Evolutionary conservation across 2,113 vertebrate species (phyloP), one percentile per base, ranked within the genome.

Genomic region (Benitochromis conjunctus): DNA sequence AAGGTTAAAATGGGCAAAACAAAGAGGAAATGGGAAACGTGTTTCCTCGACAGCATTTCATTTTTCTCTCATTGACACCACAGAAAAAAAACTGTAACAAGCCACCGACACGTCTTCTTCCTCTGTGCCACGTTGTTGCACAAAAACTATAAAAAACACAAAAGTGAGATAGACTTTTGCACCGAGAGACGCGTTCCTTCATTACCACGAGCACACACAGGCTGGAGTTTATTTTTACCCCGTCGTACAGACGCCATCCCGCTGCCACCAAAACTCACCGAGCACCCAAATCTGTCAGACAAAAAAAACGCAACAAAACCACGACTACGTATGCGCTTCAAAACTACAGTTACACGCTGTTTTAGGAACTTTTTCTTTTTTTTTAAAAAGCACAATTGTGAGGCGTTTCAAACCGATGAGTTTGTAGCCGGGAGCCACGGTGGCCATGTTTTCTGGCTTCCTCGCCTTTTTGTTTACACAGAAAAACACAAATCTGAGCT

Each of bases 121-220:
- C 26, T 31, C 26, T 60, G 26, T 5, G 26, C 26, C 26, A 48
- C 62, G 21, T 46, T 53, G n/a, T 21, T 7, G n/a, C 6, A 66
- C n/a, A 38, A 41, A 60, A 56, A 46, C 12, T 69, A 69, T 69
- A 69, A 16, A 69, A 43, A 43, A 69, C 64, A 24, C 81, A 82
- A 54, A 46, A 26, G 53, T 31, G 80, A 71, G 62, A 24, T 19
- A 56, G 31, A 71, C 36, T 31, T 53, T 74, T 57, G 36, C 64
- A 13, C 51, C n/a, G 16, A 71, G 62, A 82, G 51, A 56, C n/a
- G 16, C 19, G 9, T 56, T 69, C 34, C 21, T 55, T 71, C 62
- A 71, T 82, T 53, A 54, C 62, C 48, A 81, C 43, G 54, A 64
- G 53, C 58, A 82, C 77, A 79, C 53, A 55, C 48, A 60, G 57